phyloP scores from a whole-genome alignment of 2,113 vertebrate species.

The Malurus cyaneus region DNA sequence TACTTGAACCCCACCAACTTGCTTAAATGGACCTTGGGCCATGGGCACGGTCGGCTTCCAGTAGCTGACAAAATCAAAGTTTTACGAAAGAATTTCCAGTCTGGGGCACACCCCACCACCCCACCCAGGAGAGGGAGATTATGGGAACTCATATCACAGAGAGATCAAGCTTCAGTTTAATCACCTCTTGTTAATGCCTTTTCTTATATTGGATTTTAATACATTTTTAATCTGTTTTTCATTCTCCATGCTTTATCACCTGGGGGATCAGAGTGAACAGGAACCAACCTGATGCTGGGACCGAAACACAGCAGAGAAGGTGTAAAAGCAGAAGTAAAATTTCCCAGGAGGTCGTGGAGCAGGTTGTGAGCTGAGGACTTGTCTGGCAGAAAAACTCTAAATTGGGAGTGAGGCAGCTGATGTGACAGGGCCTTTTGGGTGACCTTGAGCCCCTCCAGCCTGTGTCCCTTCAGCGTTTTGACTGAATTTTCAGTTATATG shows the following conservation, averaged over 20 bases:
- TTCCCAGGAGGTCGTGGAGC: not conserved
- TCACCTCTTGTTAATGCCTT: constrained; percentile 40
- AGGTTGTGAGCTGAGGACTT: not conserved
- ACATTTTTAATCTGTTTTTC: constrained; percentile 65
- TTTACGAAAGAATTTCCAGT: constrained; percentile 40
- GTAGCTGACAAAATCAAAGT: constrained; percentile 46
- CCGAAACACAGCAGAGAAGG: not conserved
- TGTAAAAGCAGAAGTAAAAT: not conserved
- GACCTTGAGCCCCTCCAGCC: not conserved
- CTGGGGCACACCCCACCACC: constrained; percentile 1
- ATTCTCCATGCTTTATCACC: constrained; percentile 46
- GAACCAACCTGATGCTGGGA: constrained; percentile 49
- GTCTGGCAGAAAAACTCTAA: not conserved
- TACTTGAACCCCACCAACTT: not conserved
- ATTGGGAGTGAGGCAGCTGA: not conserved
- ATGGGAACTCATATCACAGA: constrained; percentile 43
- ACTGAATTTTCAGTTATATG: not conserved
- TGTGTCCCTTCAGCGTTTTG: not conserved
- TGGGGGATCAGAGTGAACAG: constrained; percentile 20
- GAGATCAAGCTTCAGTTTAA: constrained; percentile 53
- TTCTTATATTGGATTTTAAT: constrained; percentile 67
- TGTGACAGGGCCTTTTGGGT: not conserved
- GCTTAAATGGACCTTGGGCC: constrained; percentile 7
- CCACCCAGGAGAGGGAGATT: constrained; percentile 34
- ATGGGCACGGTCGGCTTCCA: not conserved